These are phyloP conservation scores for Salticus scenicus DNA, from an alignment of 2,888 invertebrate genomes.

Conservation along the genomic window DNA sequence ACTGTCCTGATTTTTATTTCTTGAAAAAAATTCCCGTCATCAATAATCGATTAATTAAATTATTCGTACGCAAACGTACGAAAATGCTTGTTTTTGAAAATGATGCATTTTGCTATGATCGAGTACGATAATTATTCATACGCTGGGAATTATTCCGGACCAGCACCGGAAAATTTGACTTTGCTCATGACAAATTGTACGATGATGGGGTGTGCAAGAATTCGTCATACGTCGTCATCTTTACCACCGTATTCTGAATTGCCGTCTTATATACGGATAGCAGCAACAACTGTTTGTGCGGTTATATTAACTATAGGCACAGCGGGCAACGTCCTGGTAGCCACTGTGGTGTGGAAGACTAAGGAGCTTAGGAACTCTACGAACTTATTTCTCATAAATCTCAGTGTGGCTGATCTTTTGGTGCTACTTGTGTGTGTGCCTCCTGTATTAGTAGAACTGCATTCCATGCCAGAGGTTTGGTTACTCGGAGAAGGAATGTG, in stretches of 20 bases:
- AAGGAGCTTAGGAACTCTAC: slow-evolving; percentile 96
- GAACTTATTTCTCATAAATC: slow-evolving; percentile 94
- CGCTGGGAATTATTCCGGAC: slow-evolving; percentile 16
- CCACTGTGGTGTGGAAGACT: slow-evolving; percentile 91
- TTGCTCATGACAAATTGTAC: slow-evolving; percentile 32
- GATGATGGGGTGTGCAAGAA: slow-evolving; percentile 1
- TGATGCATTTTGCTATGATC: slow-evolving; percentile 32
- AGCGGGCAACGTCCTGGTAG: slow-evolving; percentile 94
- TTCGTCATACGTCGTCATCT: not conserved
- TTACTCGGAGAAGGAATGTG: slow-evolving; percentile 93
- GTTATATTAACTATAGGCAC: slow-evolving; percentile 92
- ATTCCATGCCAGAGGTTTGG: slow-evolving; percentile 93
- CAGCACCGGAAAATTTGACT: slow-evolving; percentile 56
- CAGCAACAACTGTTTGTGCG: slow-evolving; percentile 91
- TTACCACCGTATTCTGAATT: slow-evolving; percentile 77
- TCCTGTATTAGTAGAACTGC: slow-evolving; percentile 94
- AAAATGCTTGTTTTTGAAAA: too few species aligned
- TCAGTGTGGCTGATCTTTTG: slow-evolving; percentile 93
- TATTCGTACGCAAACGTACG: too few species aligned
- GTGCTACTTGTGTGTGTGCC: slow-evolving; percentile 94
- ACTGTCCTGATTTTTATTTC: not conserved
- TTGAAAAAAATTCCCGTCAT: too few species aligned
- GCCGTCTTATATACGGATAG: slow-evolving; percentile 89
- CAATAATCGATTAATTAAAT: too few species aligned
- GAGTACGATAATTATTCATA: slow-evolving; percentile 47